Evolutionary conservation across 2,113 vertebrate species (phyloP).

Genomic region (Eidolon helvum): DNA sequence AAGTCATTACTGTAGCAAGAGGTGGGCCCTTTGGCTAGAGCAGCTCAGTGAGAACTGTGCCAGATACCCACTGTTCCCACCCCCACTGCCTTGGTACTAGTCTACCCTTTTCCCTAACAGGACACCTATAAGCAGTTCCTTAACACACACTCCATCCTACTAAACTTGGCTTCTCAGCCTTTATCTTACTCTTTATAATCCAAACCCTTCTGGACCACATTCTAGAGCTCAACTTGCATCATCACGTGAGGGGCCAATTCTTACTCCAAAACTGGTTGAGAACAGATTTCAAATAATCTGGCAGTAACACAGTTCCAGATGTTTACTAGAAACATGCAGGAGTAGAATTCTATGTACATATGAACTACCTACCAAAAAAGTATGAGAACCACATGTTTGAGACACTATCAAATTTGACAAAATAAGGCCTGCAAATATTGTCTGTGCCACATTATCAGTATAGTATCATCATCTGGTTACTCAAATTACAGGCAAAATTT

Average conservation of each 20-base stretch:
- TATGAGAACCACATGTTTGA: not conserved
- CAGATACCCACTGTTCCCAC: too few species aligned
- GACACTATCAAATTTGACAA: not conserved
- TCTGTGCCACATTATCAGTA: not conserved
- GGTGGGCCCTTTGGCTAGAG: not conserved
- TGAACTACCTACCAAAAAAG: not conserved
- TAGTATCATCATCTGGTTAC: not conserved
- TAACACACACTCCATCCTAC: rapidly evolving
- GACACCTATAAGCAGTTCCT: not conserved
- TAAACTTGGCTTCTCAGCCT: not conserved
- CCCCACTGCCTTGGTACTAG: not conserved
- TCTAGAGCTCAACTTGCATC: not conserved
- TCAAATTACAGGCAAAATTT: not conserved
- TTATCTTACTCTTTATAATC: not conserved
- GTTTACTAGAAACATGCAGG: not conserved
- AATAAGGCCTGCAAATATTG: not conserved
- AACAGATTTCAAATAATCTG: not conserved
- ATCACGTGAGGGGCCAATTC: not conserved
- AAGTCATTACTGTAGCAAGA: not conserved
- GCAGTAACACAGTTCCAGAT: not conserved
- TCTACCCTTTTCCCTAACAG: not conserved
- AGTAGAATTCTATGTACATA: not conserved
- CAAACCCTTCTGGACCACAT: not conserved
- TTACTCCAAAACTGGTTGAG: not conserved
- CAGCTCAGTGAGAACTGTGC: not conserved